A percentile compares a stretch with the other conserved stretches of the same genome.
phyloP scores from a whole-genome alignment of 2,113 vertebrate species.

The Melanotaenia duboulayi region DNA sequence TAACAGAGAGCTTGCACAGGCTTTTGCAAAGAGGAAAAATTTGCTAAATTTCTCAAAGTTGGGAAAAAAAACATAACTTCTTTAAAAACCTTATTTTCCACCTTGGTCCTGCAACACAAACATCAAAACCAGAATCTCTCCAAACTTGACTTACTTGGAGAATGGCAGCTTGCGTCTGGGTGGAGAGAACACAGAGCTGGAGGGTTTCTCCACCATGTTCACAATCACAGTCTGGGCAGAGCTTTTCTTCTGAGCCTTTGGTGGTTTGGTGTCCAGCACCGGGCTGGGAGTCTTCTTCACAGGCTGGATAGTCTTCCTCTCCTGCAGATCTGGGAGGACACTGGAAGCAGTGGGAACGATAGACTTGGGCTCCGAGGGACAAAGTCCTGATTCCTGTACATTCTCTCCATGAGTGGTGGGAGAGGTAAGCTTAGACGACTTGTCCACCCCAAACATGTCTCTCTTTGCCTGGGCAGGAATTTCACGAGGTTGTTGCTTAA shows the following conservation, averaged over 20 bases:
- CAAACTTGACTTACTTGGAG: slow-evolving; percentile 84
- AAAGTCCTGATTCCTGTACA: slow-evolving; percentile 14
- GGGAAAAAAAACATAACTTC: no score
- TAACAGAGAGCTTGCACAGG: no score
- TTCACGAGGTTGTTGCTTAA: not conserved
- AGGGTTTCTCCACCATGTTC: slow-evolving; percentile 81
- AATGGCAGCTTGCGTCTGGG: slow-evolving; percentile 86
- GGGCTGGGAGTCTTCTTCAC: slow-evolving; percentile 69
- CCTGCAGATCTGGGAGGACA: slow-evolving; percentile 13
- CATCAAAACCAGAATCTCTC: no score
- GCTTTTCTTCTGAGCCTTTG: slow-evolving; percentile 76
- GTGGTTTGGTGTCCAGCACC: slow-evolving; percentile 77
- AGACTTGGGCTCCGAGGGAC: slow-evolving; percentile 51
- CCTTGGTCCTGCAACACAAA: no score
- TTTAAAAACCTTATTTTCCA: no score
- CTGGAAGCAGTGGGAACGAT: not conserved
- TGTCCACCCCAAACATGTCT: not conserved
- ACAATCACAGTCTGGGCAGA: slow-evolving; percentile 79
- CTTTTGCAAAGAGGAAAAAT: no score
- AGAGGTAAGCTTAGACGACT: slow-evolving; percentile 5
- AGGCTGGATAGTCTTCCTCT: slow-evolving; percentile 29
- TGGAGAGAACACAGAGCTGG: slow-evolving; percentile 82
- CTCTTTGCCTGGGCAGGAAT: not conserved
- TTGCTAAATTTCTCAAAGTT: no score
- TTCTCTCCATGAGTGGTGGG: not conserved